Base-by-base conservation (phyloP, 2,113 vertebrate species). In the Condylura cristata region DNA sequence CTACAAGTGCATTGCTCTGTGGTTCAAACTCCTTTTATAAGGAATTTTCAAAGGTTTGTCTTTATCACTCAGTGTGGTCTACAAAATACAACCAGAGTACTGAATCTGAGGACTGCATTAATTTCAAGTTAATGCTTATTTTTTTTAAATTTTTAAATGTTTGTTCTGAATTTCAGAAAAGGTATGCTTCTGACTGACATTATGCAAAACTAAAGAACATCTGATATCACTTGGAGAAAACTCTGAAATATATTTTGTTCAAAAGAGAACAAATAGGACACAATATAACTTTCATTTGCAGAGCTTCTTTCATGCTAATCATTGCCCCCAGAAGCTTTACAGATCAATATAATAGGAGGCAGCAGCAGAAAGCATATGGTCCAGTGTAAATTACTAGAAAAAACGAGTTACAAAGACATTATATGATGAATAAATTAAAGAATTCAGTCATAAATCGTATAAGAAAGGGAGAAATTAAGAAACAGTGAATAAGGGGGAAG, bases 371-470 rank as follows among this genome's bases (percentile, higher is more conserved):
- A 96, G 93, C 91, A 95, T 95, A 93, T 92, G 95, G 96, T 75
- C 85, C 96, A 48, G 58, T 95, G 95, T 96, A 95, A 97, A 97
- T 97, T 96, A 96, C 63, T 91, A 90, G 72, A 79, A 81, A 93
- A 97, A 96, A 22, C 0, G 41, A 95, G 89, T 92, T 97, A 93
- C 44, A 98, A 98, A 97, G 79, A 96, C 86, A 94, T 70, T 80
- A 76, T 89, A 89, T 75, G 79, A 97, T 97, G 96, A 97, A 98
- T 97, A 98, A 97, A 96, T 97, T 97, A 96, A 97, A 98, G 68
- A 44, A 95, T 93, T 96, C 95, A 86, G 95, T 90, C 86, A 96
- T 97, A 98, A 98, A 97, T 97, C 94, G 94, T 98, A 32, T 51
- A 95, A 97, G 91, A 97, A 63, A 95, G 82, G 87, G 34, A 95